Evolutionary conservation across 2,888 invertebrate genomes (phyloP).

Genomic region (Cephalotes varians): DNA sequence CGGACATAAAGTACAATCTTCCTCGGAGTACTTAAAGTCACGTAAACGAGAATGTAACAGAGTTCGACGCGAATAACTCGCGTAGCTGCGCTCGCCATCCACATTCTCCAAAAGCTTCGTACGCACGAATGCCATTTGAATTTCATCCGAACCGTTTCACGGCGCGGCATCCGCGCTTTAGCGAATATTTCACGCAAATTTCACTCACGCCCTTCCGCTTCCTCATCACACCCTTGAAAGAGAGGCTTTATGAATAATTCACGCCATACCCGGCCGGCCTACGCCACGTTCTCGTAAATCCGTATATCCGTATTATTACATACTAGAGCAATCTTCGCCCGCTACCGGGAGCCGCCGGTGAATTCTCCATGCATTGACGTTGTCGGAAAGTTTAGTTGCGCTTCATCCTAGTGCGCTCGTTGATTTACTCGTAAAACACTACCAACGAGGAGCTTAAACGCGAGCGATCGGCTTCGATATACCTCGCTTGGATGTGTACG

Average conservation of each 20-base stretch:
- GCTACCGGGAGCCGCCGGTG: conserved; percentile 35
- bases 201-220: conserved; percentile 65
- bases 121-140: conserved; percentile 61
- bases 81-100: conserved; percentile 14
- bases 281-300: conserved; percentile 45
- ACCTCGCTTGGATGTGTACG: not conserved
- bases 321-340: conserved; percentile 39
- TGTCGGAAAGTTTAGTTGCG: conserved; percentile 31
- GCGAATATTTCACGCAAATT: conserved; percentile 58
- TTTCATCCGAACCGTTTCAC: conserved; percentile 52
- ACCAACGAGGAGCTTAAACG: conserved; percentile 23
- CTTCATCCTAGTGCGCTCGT: conserved; percentile 24
- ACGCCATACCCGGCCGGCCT: conserved; percentile 31
- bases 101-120: conserved; percentile 34
- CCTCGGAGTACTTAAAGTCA: not conserved
- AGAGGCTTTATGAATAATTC: conserved; percentile 68
- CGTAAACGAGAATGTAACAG: conserved; percentile 16
- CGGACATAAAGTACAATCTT: not conserved
- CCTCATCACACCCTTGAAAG: conserved; percentile 61
- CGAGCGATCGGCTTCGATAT: conserved; percentile 36
- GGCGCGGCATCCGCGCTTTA: conserved; percentile 56
- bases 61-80: conserved; percentile 31
- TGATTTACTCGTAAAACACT: conserved; percentile 45
- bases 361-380: conserved; percentile 43
- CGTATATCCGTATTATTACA: conserved; percentile 57